Base-by-base conservation (phyloP, 2,888 invertebrate genomes). In the Bruchidius siliquastri region DNA sequence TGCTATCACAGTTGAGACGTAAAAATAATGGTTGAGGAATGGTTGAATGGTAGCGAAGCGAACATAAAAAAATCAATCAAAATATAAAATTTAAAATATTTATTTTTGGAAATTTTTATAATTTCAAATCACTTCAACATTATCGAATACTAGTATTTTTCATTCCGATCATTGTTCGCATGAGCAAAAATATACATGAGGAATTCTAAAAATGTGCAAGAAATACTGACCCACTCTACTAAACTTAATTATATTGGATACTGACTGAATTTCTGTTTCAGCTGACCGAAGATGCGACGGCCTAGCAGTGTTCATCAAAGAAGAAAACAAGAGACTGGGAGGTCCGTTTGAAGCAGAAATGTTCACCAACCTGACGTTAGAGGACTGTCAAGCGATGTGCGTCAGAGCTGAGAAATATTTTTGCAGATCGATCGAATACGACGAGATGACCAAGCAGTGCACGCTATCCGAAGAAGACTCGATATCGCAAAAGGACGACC, bases 381-480 rank as follows among this genome's bases (percentile, higher is more conserved):
- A 95, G 79, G 96, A 96, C 87, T 96, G 96, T 82, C 95, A 96
- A 85, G 92, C 93, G 1, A 93, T 95, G 90, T 96, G 96, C 84
- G 90, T 96, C 68, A 89, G 94, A 74, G 95, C 95, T 20, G 95
- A 96, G 85, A 95, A 95, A 90, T 96, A 89, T 89, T 95, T 95
- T 82, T 96, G 96, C 83, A 92, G 96, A 32, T 96, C 96, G 0
- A 93, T 96, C 69, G 95, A 96, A 84, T 96, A 94, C 83, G 96
- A 96, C 82, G 95, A 95, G 79, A 93, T 94, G 89, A 94, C 94
- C 2, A 91, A 93, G 73, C 93, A 94, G 81, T 96, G 96, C 82
- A 93, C 95, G n/a, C 89, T 96, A 68, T 96, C 95, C 0, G 96
- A 96, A 86, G 96, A 96, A 87, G 96, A 96, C 84, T 96, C 96